These are phyloP conservation scores for Pygoscelis antarcticus DNA, from an alignment of 2,113 vertebrate genomes.

Conservation along the genomic window DNA sequence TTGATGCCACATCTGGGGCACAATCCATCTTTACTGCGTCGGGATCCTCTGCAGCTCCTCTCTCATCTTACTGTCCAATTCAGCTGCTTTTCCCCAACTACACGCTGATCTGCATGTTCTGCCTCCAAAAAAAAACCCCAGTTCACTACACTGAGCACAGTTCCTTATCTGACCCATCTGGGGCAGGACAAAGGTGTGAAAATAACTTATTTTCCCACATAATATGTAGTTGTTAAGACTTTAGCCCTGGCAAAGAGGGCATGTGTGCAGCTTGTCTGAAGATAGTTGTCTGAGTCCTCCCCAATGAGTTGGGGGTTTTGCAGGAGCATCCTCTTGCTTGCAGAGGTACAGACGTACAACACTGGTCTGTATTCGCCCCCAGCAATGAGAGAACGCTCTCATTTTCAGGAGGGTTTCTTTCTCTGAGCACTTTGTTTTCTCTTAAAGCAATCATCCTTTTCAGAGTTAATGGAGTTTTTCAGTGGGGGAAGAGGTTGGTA, in stretches of 20 bases:
- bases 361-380: neutral
- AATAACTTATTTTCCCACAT: neutral
- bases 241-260: neutral
- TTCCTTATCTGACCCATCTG: neutral
- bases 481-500: neutral
- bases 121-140: neutral
- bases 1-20: neutral
- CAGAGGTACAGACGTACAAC: neutral
- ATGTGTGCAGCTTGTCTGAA: neutral
- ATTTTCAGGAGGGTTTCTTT: slow-evolving; percentile 1
- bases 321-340: neutral
- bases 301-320: neutral
- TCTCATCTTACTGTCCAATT: neutral
- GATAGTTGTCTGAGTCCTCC: neutral
- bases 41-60: neutral
- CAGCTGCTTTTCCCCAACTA: neutral
- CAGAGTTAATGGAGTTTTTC: slow-evolving; percentile 2
- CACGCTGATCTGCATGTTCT: neutral
- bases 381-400: neutral
- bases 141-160: neutral
- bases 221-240: neutral
- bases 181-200: neutral
- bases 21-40: neutral
- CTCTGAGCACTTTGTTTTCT: neutral
- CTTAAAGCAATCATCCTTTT: neutral